A percentile compares a stretch with the other conserved stretches of the same genome.
Conservation (phyloP, 2,113 vertebrate species). For the Melanerpes formicivorus region DNA sequence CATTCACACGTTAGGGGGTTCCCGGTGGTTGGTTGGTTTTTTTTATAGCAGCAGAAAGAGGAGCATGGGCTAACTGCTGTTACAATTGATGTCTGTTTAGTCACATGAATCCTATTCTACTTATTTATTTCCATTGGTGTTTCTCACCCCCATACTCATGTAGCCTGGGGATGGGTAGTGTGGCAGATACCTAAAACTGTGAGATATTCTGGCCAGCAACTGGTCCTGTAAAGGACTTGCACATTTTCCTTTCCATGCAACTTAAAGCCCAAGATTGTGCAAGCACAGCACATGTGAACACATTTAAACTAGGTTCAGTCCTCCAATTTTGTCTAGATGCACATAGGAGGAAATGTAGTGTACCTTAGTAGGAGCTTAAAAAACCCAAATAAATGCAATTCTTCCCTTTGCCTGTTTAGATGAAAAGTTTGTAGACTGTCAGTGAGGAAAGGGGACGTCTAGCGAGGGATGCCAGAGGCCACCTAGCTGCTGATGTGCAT, state of each 20-base stretch:
- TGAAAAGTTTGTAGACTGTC: neutral
- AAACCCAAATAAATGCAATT: neutral
- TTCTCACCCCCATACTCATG: neutral
- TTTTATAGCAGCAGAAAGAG: neutral
- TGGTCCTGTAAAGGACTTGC: neutral
- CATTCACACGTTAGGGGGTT: neutral
- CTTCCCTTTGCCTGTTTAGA: neutral
- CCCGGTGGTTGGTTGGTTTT: neutral
- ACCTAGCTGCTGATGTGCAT: neutral
- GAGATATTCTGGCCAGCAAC: neutral
- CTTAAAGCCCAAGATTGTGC: neutral
- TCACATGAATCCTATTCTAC: neutral
- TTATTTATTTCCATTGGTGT: neutral
- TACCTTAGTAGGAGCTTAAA: neutral
- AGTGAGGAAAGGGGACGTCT: neutral
- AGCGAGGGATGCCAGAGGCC: neutral
- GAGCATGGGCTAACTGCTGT: neutral
- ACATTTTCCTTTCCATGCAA: neutral
- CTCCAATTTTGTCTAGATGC: neutral
- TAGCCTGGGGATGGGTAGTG: neutral
- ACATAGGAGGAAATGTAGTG: neutral
- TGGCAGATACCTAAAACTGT: neutral
- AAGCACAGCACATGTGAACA: accelerated
- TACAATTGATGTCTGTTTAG: neutral
- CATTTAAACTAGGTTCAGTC: neutral